Conservation (phyloP, 2,113 vertebrate species). For the Tetrao urogallus region DNA sequence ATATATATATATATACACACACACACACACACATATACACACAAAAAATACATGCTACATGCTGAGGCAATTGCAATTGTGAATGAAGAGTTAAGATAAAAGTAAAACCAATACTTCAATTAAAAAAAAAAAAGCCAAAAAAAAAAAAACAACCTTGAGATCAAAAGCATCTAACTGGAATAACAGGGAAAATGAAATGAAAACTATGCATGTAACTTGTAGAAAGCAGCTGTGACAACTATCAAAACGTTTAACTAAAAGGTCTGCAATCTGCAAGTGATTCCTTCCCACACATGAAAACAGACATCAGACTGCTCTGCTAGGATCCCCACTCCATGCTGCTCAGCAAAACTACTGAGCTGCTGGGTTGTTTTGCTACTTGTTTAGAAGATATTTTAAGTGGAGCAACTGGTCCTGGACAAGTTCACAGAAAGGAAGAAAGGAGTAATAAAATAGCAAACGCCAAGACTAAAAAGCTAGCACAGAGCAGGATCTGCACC, state of each 20-base stretch:
- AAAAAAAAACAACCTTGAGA: neutral
- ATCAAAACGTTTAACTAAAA: neutral
- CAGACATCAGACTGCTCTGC: neutral
- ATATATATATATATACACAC: neutral
- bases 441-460: neutral
- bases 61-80: neutral
- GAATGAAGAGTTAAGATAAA: neutral
- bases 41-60: no score
- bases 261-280: neutral
- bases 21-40: no score
- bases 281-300: neutral
- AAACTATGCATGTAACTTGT: neutral
- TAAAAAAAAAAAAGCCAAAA: neutral
- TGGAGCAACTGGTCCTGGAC: neutral
- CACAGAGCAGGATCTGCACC: neutral
- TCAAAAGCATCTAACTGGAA: neutral
- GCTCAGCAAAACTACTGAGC: neutral
- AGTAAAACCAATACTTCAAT: accelerated
- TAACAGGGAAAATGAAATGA: neutral
- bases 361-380: neutral
- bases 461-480: neutral
- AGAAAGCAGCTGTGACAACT: neutral
- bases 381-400: neutral
- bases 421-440: neutral
- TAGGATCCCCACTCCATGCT: neutral